phyloP scores from a whole-genome alignment of 1,140 invertebrate genomes.

The Luehdorfia chinensis region DNA sequence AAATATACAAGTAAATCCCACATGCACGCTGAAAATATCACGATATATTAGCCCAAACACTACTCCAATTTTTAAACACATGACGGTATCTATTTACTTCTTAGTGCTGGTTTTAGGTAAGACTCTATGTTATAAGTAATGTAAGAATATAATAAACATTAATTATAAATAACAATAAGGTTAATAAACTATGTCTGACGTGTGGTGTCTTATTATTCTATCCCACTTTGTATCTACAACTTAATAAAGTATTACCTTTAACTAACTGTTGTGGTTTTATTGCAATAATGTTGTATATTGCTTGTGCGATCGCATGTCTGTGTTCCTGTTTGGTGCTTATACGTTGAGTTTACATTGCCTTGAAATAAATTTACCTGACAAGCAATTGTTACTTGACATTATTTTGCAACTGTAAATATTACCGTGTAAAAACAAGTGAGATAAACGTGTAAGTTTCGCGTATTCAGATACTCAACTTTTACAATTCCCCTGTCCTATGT shows the following conservation, averaged over 20 bases:
- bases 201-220: constrained; percentile 50
- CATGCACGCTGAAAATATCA: too few species aligned
- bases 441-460: too few species aligned
- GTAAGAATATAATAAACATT: constrained; percentile 22
- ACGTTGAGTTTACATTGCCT: background rate
- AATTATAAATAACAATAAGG: constrained; percentile 13
- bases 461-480: too few species aligned
- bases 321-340: background rate
- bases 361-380: too few species aligned
- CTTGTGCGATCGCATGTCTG: constrained; percentile 19
- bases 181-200: constrained; percentile 50
- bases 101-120: constrained; percentile 18
- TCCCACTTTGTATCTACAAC: constrained; percentile 27
- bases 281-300: constrained; percentile 33
- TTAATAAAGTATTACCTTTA: constrained; percentile 50
- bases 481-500: too few species aligned
- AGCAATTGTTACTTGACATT: too few species aligned
- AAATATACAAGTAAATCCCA: too few species aligned
- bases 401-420: too few species aligned
- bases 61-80: too few species aligned
- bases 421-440: too few species aligned
- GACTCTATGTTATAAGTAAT: constrained; percentile 21
- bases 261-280: constrained; percentile 58
- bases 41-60: too few species aligned
- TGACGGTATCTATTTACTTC: constrained; percentile 5